Percentiles rank a stretch among this genome's conserved stretches.
phyloP scores from a whole-genome alignment of 2,888 invertebrate genomes.

The Hartigia nigra region DNA sequence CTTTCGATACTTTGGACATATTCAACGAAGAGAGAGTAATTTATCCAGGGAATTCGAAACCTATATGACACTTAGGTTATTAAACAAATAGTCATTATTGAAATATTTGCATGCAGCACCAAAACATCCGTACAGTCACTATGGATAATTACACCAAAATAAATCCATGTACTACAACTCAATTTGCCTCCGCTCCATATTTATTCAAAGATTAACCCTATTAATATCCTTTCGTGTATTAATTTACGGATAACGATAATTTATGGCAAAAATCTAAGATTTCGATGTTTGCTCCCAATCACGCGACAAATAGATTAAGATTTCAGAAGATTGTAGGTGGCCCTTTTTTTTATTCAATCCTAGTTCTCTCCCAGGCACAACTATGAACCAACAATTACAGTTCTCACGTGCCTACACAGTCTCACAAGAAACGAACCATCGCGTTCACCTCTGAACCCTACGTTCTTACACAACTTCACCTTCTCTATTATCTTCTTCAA shows the following conservation, averaged over 20 bases:
- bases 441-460: neutral
- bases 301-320: constrained; percentile 5
- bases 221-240: neutral
- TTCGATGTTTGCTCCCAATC: neutral
- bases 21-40: neutral
- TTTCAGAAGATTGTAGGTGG: neutral
- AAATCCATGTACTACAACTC: neutral
- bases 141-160: neutral
- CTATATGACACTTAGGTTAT: neutral
- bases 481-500: neutral
- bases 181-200: neutral
- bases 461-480: neutral
- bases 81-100: neutral
- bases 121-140: neutral
- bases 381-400: neutral
- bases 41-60: neutral
- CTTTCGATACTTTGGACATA: neutral
- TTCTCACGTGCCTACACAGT: neutral
- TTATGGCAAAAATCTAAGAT: neutral
- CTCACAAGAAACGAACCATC: neutral
- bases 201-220: neutral
- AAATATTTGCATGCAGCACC: neutral
- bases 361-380: neutral
- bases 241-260: neutral
- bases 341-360: neutral